phyloP scores from a whole-genome alignment of 2,113 vertebrate species.

The Corvus hawaiiensis region DNA sequence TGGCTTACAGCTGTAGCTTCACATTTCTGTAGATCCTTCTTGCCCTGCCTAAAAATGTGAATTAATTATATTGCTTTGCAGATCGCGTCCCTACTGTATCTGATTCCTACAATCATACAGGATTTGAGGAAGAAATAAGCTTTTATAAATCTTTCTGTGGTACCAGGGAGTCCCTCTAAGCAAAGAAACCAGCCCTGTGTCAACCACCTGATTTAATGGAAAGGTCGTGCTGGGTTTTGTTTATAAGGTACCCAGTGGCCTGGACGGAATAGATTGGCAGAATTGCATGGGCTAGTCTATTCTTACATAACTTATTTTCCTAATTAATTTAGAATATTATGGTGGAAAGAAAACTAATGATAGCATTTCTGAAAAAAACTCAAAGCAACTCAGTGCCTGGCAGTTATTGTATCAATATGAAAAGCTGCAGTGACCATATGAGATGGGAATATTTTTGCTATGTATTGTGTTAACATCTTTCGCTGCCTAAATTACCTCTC shows the following conservation, averaged over 20 bases:
- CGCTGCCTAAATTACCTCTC: not conserved
- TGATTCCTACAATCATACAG: not conserved
- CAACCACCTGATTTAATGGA: not conserved
- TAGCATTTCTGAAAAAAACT: not conserved
- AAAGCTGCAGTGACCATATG: not conserved
- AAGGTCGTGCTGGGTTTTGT: not conserved
- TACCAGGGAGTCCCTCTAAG: not conserved
- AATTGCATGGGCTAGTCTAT: not conserved
- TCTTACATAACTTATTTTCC: constrained; percentile 6
- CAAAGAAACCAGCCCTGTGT: not conserved
- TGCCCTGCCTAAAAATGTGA: not conserved
- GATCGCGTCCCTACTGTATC: not conserved
- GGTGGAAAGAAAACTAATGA: not conserved
- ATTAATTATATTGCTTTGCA: not conserved
- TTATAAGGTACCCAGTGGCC: not conserved
- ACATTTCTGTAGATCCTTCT: not conserved
- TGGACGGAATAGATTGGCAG: not conserved
- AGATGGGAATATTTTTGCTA: not conserved
- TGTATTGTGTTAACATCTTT: not conserved
- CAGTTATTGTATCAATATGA: not conserved
- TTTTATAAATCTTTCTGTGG: not conserved
- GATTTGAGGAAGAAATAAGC: not conserved
- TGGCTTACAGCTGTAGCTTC: not conserved
- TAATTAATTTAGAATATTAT: not conserved
- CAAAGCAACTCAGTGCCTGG: not conserved